Base-by-base conservation (phyloP, 2,888 invertebrate genomes). In the Sipunculus nudus region DNA sequence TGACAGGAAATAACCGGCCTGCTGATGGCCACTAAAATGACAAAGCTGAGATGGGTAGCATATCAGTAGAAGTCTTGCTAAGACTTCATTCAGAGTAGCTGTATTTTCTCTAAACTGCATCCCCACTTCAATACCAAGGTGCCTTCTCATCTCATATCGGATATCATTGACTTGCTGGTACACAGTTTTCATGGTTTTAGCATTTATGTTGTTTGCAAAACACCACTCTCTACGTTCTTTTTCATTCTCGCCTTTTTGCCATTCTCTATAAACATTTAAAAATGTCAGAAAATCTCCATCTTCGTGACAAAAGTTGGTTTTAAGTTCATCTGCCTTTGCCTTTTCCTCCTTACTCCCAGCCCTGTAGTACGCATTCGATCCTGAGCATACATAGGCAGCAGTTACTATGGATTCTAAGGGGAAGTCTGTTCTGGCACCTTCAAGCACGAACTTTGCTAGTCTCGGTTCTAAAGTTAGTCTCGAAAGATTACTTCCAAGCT, bases 201-300 rank as follows among this genome's bases (percentile, higher is more conserved):
- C 77, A 66, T 83, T 82, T 31, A 84, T 73, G 53, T 72, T 74
- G 61, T 84, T 80, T n/a, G 70, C 54, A 29, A 66, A 60, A 48
- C 66, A 66, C 66, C 66, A 66, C 10, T n/a, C n/a, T n/a, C n/a
- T 26, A n/a, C 31, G 13, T 48, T 49, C 43, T 10, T 13, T 38
- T 13, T 25, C 31, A 13, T 45, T n/a, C n/a, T 68, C 67, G 23
- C 74, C 53, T 13, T 58, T 40, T 28, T 64, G 49, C 79, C 80
- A 80, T 28, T 67, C 67, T 52, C 73, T 68, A 62, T 72, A 79
- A 1, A 78, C 75, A 35, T 71, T 68, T 35, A 79, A 53, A 43
- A 71, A 70, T 5, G 79, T 78, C 29, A 77, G 52, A 43, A 75
- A 59, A 63, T 81, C 80, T 13, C 79, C 80, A 50, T 72, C 69